phyloP scores from a whole-genome alignment of 1,140 invertebrate species.

The Ladona fulva region DNA sequence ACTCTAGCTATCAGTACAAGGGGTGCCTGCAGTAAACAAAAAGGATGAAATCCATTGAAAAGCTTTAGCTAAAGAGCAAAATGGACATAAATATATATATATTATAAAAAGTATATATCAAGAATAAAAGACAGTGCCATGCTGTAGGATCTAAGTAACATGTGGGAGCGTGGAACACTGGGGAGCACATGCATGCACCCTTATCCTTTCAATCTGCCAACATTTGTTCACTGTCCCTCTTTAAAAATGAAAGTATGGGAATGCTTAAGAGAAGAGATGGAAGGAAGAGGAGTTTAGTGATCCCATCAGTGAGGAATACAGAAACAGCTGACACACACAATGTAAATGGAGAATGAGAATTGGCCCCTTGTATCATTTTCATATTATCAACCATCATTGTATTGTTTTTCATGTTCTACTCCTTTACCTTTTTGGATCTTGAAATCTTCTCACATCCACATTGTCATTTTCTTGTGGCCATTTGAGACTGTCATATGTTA shows the following conservation, averaged over 20 bases:
- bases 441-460: constrained; percentile 5
- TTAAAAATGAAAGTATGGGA: neutral
- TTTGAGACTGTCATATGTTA: neutral
- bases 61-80: neutral
- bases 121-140: constrained; percentile 9
- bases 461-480: neutral
- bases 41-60: constrained; percentile 10
- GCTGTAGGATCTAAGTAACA: constrained; percentile 1
- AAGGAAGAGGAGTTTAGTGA: neutral
- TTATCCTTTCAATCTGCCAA: neutral
- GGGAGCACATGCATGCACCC: neutral
- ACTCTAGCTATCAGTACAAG: constrained; percentile 17
- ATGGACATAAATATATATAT: constrained; percentile 5
- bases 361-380: neutral
- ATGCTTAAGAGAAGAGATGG: neutral
- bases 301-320: neutral
- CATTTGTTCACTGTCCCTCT: neutral
- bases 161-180: neutral
- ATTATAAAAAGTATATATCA: neutral
- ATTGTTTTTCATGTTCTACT: too few species aligned
- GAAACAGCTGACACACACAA: neutral
- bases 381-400: neutral
- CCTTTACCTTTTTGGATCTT: neutral
- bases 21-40: constrained; percentile 15
- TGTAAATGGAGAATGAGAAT: neutral